A percentile compares a stretch with the other conserved stretches of the same genome.
Evolutionary conservation across 1,140 invertebrate genomes (phyloP).

Genomic region (Hypothenemus hampei): DNA sequence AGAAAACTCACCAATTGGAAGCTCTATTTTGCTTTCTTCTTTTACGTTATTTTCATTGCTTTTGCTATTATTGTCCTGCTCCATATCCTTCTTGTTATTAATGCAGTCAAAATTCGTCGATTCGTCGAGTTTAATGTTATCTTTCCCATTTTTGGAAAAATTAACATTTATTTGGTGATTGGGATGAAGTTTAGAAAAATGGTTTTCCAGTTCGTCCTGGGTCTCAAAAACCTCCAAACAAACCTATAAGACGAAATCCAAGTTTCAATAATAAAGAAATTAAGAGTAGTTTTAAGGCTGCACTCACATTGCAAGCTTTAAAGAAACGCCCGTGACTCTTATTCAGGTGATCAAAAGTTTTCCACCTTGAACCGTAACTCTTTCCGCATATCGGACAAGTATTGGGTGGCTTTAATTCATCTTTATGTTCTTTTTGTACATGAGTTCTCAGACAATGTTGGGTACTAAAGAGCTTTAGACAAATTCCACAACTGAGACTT

Average conservation of each 20-base stretch:
- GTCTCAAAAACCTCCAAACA: conserved; percentile 55
- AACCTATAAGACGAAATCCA: conserved; percentile 38
- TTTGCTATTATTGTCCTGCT: conserved; percentile 1
- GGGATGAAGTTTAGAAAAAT: conserved; percentile 36
- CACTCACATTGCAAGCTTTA: conserved; percentile 49
- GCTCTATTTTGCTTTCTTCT: no score
- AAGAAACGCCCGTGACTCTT: conserved; percentile 57
- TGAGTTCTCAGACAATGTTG: conserved; percentile 55
- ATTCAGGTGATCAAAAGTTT: conserved; percentile 58
- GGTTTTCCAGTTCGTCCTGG: conserved; percentile 49
- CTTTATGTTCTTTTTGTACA: conserved; percentile 50
- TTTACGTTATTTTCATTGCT: no score
- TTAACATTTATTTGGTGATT: no score
- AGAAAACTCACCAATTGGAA: neutral
- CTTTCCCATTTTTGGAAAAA: no score
- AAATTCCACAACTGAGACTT: conserved; percentile 55
- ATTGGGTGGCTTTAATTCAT: conserved; percentile 50
- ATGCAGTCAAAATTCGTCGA: no score
- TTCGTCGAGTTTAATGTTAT: no score
- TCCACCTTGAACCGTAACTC: conserved; percentile 57
- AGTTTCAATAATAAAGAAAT: neutral
- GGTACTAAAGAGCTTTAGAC: conserved; percentile 53
- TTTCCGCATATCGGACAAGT: conserved; percentile 59
- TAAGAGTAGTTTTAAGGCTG: neutral
- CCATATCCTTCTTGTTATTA: conserved; percentile 9